These are phyloP conservation scores for Eptatretus atami DNA, from an alignment of 2,797 vertebrate species.

Conservation along the genomic window DNA sequence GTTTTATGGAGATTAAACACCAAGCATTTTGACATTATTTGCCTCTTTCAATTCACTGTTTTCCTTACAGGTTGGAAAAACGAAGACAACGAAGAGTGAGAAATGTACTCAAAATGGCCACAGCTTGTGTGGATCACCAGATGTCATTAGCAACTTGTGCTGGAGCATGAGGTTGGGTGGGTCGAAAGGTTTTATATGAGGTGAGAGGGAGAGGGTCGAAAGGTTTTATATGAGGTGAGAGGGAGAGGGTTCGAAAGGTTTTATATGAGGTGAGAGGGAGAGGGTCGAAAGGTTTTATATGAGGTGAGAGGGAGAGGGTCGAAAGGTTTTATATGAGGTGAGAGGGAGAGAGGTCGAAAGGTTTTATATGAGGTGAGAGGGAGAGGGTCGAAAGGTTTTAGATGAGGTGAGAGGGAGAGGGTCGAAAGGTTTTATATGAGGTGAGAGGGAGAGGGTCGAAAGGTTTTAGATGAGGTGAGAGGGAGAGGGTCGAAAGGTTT, in stretches of 20 bases:
- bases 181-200: background rate
- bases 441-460: background rate
- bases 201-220: background rate
- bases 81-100: background rate
- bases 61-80: no score
- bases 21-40: no score
- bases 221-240: background rate
- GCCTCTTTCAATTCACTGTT: no score
- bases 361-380: background rate
- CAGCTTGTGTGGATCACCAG: accelerated
- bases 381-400: background rate
- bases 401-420: background rate
- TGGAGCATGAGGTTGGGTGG: background rate
- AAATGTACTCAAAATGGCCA: background rate
- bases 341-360: background rate
- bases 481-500: no score
- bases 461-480: background rate
- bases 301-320: background rate
- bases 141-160: background rate
- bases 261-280: background rate
- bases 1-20: no score
- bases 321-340: background rate
- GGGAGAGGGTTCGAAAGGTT: background rate
- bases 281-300: background rate
- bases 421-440: background rate